Percentiles rank a stretch among this genome's conserved stretches.
phyloP scores from a whole-genome alignment of 30 jellyfish, hydroid and myxozoan species.

The Sanderia malayensis region DNA sequence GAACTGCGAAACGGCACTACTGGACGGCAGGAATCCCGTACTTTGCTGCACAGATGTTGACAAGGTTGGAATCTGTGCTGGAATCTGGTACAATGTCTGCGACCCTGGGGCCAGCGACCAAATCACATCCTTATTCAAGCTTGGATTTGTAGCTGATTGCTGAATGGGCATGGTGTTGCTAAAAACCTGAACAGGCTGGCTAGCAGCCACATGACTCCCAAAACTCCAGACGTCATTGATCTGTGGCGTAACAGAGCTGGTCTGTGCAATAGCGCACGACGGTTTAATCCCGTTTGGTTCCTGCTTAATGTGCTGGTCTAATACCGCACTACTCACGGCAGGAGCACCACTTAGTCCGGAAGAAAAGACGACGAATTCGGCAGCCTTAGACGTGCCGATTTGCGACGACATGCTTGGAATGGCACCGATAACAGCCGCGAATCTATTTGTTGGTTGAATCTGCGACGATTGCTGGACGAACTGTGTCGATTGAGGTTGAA shows the following conservation, averaged over 20 bases:
- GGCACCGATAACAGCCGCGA: neutral
- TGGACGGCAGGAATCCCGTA: neutral
- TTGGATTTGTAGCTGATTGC: neutral
- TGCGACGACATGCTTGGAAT: neutral
- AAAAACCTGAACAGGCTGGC: neutral
- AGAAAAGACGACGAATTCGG: neutral
- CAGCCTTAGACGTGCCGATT: neutral
- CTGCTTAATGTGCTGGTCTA: neutral
- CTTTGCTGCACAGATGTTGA: neutral
- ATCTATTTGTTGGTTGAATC: neutral
- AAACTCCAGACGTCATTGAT: neutral
- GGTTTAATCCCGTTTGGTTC: neutral
- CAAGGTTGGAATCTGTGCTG: neutral
- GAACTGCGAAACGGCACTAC: neutral
- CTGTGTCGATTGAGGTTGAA: too few species aligned
- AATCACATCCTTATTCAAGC: neutral
- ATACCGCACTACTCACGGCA: neutral
- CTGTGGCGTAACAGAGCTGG: neutral
- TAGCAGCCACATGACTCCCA: neutral
- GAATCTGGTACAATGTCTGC: neutral
- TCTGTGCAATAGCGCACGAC: neutral
- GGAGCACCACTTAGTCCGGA: too few species aligned
- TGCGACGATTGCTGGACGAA: slow-evolving; percentile 3
- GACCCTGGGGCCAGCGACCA: neutral
- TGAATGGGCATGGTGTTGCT: neutral